These are phyloP conservation scores for Villa cingulata DNA, from an alignment of 2,888 invertebrate genomes.

Conservation along the genomic window DNA sequence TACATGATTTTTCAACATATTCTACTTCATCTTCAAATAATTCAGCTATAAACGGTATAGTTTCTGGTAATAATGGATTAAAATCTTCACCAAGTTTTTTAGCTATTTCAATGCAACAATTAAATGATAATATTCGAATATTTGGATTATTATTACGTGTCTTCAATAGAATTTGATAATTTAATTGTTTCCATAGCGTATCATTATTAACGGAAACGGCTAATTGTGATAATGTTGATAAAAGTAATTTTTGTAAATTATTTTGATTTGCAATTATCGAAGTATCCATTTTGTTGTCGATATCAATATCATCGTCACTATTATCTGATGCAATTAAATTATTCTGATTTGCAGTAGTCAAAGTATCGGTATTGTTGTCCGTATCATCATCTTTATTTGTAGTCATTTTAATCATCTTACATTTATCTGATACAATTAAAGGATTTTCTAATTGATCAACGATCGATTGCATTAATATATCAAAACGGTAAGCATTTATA, in stretches of 20 bases:
- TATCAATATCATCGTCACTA: no score
- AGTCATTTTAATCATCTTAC: no score
- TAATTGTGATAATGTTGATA: conserved; percentile 71
- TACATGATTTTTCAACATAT: conserved; percentile 64
- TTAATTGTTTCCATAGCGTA: conserved; percentile 76
- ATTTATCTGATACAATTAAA: conserved; percentile 36
- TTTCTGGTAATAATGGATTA: conserved; percentile 77
- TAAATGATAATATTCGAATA: conserved; percentile 58
- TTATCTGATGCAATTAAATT: no score
- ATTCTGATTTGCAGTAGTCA: conserved; percentile 22
- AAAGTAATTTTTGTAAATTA: conserved; percentile 46
- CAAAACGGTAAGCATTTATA: conserved; percentile 71
- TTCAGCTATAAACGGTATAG: conserved; percentile 87
- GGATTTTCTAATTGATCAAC: conserved; percentile 79
- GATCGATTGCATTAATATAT: conserved; percentile 69
- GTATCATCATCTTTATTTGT: no score
- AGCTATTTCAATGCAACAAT: conserved; percentile 63
- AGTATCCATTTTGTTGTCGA: no score
- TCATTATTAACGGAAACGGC: conserved; percentile 74
- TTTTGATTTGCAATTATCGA: conserved; percentile 19
- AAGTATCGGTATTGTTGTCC: no score
- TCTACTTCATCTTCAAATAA: conserved; percentile 81
- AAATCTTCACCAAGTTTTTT: conserved; percentile 79
- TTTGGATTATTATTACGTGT: conserved; percentile 61
- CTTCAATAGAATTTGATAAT: conserved; percentile 80